Evolutionary conservation across 37 sponge, comb jelly and placozoan species (phyloP).

Genomic region (Crambe crambe): DNA sequence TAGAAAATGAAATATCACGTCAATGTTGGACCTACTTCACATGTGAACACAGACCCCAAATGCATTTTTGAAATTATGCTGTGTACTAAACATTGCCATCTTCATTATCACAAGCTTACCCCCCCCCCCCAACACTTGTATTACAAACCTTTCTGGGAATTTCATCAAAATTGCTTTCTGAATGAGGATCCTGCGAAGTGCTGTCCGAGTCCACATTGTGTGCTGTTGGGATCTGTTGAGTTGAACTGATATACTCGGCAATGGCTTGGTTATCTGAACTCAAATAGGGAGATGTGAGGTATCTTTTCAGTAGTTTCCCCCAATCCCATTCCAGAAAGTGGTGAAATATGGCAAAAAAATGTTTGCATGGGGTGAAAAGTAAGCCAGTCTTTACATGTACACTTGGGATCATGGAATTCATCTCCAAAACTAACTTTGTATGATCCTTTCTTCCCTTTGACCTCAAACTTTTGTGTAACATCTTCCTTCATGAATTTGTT

Average conservation of each 20-base stretch:
- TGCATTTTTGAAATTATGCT: too few species aligned
- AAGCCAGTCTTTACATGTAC: slow-evolving; percentile 28
- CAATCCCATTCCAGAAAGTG: slow-evolving; percentile 13
- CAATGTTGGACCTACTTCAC: too few species aligned
- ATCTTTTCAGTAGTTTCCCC: slow-evolving; percentile 1
- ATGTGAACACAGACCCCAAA: too few species aligned
- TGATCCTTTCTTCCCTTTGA: slow-evolving; percentile 3
- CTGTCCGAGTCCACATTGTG: not conserved
- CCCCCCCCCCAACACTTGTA: too few species aligned
- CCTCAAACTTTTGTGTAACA: not conserved
- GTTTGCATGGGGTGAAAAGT: slow-evolving; percentile 28
- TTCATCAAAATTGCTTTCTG: not conserved
- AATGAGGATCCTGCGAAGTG: not conserved
- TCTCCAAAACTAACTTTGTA: not conserved
- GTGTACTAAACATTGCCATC: too few species aligned
- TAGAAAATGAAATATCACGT: too few species aligned
- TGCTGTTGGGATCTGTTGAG: not conserved
- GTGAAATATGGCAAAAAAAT: slow-evolving; percentile 29
- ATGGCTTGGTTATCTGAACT: slow-evolving; percentile 1
- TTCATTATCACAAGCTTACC: too few species aligned
- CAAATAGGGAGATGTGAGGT: not conserved
- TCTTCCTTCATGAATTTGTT: not conserved
- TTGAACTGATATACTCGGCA: not conserved
- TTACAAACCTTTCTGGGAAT: not conserved
- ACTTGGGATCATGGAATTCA: not conserved